Evolutionary conservation across 1,140 invertebrate genomes (phyloP).

Genomic region (Yoshiicerus persimilis): DNA sequence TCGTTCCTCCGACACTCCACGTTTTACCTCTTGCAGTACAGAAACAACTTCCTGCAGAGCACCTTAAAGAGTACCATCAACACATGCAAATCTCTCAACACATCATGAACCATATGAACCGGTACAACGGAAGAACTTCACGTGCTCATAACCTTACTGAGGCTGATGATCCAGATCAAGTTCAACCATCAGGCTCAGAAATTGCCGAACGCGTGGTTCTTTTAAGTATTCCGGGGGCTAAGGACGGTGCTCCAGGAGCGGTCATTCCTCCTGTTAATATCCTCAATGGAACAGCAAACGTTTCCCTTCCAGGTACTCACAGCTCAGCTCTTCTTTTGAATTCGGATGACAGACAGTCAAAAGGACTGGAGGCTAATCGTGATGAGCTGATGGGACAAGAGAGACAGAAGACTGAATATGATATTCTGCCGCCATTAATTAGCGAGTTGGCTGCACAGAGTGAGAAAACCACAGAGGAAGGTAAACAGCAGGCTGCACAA

Average conservation of each 20-base stretch:
- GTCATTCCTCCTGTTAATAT: not conserved
- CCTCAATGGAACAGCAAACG: not conserved
- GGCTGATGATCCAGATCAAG: not conserved
- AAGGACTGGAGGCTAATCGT: not conserved
- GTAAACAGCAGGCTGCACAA: not conserved
- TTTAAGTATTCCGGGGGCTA: no score
- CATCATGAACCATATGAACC: not conserved
- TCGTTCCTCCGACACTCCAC: not conserved
- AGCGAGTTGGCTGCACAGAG: not conserved
- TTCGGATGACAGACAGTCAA: not conserved
- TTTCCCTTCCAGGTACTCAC: no score
- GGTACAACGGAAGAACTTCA: not conserved
- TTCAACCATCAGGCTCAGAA: not conserved
- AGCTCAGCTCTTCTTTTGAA: not conserved
- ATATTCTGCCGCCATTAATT: not conserved
- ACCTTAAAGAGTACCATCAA: not conserved
- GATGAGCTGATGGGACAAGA: not conserved
- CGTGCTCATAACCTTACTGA: constrained; percentile 19
- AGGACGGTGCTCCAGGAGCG: not conserved
- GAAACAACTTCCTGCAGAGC: not conserved
- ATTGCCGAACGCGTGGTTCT: no score
- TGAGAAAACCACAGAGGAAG: not conserved
- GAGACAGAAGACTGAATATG: not conserved
- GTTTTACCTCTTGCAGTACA: not conserved
- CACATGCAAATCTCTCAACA: not conserved